Evolutionary conservation across 2,888 invertebrate genomes (phyloP).

Genomic region (Stegophylla sp.): DNA sequence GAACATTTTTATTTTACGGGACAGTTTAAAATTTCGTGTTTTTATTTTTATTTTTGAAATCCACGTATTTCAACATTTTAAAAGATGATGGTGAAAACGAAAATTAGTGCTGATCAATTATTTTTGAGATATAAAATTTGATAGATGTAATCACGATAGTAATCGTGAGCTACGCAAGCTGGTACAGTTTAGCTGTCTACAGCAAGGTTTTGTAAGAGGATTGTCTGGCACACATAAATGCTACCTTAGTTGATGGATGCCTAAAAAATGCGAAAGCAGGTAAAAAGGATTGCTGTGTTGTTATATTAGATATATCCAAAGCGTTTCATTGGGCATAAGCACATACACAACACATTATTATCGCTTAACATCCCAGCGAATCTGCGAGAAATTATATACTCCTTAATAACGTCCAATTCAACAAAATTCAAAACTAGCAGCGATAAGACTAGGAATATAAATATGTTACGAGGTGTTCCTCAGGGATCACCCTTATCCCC

Average conservation of each 20-base stretch:
- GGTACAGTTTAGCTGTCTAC: neutral
- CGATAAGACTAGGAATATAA: neutral
- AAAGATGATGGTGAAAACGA: no score
- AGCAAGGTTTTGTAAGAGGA: neutral
- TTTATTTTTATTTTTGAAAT: no score
- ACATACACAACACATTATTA: neutral
- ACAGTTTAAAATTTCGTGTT: no score
- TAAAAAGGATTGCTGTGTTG: neutral
- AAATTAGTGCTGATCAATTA: no score
- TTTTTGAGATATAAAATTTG: no score
- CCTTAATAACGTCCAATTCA: neutral
- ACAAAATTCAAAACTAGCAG: neutral
- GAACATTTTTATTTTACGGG: no score
- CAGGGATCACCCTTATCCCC: neutral
- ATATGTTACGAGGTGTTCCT: neutral
- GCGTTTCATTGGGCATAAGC: neutral
- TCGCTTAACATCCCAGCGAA: no score
- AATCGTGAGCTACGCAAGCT: no score
- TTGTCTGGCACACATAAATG: neutral
- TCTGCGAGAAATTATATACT: no score
- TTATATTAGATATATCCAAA: neutral
- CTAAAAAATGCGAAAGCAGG: neutral
- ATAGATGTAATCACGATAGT: neutral
- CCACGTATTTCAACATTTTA: no score
- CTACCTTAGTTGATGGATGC: neutral